phyloP scores from a whole-genome alignment of 2,888 invertebrate genomes.

The Tetragonula carbonaria region DNA sequence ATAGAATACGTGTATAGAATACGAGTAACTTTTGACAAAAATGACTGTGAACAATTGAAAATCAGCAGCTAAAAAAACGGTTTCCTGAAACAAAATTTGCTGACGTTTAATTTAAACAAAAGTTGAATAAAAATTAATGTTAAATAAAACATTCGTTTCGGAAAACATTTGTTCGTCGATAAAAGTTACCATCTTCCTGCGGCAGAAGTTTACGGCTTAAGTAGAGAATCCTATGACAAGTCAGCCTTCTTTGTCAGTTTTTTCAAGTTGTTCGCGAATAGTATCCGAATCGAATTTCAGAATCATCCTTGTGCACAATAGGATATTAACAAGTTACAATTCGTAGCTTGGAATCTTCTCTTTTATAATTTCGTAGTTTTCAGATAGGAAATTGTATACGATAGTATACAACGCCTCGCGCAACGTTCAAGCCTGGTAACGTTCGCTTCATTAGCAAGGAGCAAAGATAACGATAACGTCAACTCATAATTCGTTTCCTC shows the following conservation, averaged over 20 bases:
- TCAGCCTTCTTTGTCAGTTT: not conserved
- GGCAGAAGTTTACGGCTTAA: not conserved
- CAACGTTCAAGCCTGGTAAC: too few species aligned
- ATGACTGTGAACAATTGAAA: too few species aligned
- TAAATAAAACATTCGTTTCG: not conserved
- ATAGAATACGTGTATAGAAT: too few species aligned
- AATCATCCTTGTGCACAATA: not conserved
- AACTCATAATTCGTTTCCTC: too few species aligned
- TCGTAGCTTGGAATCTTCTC: not conserved
- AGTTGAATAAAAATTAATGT: not conserved
- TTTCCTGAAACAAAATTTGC: not conserved
- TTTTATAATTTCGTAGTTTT: not conserved
- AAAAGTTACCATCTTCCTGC: not conserved
- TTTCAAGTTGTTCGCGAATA: not conserved
- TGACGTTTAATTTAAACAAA: not conserved
- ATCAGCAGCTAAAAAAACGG: too few species aligned
- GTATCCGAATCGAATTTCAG: not conserved
- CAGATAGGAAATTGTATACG: not conserved
- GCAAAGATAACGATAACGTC: too few species aligned
- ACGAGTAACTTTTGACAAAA: too few species aligned
- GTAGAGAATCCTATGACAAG: not conserved
- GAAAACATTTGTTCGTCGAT: not conserved
- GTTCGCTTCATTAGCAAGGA: too few species aligned
- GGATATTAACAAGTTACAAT: not conserved
- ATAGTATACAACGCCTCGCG: too few species aligned